Base-by-base conservation (phyloP, 2,797 vertebrate genomes). In the Gambusia yucatana region DNA sequence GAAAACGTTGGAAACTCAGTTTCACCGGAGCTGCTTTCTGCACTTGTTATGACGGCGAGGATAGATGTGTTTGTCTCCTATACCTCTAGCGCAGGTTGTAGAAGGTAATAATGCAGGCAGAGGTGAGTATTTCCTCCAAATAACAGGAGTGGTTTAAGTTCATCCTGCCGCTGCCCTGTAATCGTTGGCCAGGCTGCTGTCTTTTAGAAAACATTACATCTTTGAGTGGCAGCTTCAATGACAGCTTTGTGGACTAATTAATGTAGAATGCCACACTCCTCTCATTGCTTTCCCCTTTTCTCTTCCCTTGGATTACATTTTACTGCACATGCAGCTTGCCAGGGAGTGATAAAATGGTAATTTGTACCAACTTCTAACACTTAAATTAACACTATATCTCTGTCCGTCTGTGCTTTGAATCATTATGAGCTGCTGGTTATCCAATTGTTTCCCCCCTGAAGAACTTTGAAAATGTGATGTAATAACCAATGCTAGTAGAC, bases 131-230 rank as follows among this genome's bases (percentile, higher is more conserved):
- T 86, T 81, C 52, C 82, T 81, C 72, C 52, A 87, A 87, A 85
- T 90, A 70, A 76, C 78, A 79, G 82, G 78, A 86, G 83, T 81
- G 82, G 74, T 88, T 76, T 81, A 86, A 84, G 86, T 79, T 88
- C 76, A 74, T 65, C 79, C 69, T 20, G 33, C 80, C 47, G 71
- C 67, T 47, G 78, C 55, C 57, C 77, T 91, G 79, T 86, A 87
- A 89, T 91, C 86, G 61, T 70, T 73, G 81, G 78, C 79, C 67
- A 57, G 59, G 59, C 47, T 78, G 78, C 8, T 17, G 86, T 77
- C 79, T 70, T 67, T 46, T 25, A 71, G 41, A 77, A 75, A 85
- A 84, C 79, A n/a, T 84, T 67, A 65, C 72, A 72, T 75, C 69
- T 55, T 72, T 41, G 73, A 75, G 71, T 36, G 76, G 79, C 76